Percentiles rank a stretch among this genome's conserved stretches.
These are phyloP conservation scores for Dolichotis patagonum DNA, from an alignment of 2,113 vertebrate species.

Conservation along the genomic window DNA sequence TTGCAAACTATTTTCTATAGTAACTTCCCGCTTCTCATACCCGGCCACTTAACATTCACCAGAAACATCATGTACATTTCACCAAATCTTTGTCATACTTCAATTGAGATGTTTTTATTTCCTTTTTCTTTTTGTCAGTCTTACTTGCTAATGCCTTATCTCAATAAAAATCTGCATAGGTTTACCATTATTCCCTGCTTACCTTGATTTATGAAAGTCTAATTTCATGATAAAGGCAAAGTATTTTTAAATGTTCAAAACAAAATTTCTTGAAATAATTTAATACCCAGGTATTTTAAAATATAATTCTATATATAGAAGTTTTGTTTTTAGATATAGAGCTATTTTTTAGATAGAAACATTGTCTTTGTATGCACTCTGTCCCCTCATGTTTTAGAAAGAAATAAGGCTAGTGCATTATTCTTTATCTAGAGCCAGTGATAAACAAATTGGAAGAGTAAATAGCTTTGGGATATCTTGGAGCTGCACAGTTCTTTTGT, in stretches of 20 bases:
- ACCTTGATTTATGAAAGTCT: slow-evolving; percentile 2
- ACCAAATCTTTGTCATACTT: background rate
- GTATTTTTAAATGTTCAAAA: background rate
- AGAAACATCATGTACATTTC: background rate
- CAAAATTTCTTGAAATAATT: slow-evolving; percentile 34
- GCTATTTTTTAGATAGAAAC: background rate
- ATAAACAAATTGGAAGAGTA: background rate
- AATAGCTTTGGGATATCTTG: background rate
- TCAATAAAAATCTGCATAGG: background rate
- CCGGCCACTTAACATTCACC: background rate
- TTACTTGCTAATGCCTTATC: background rate
- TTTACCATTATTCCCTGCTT: background rate
- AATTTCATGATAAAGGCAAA: background rate
- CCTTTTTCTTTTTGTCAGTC: background rate
- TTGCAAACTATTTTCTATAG: background rate
- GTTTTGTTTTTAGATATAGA: slow-evolving; percentile 17
- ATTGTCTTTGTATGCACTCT: background rate
- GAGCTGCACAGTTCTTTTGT: background rate
- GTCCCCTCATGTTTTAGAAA: background rate
- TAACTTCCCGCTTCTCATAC: background rate
- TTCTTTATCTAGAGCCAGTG: background rate
- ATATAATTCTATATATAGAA: background rate
- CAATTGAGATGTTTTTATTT: background rate
- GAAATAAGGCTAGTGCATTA: background rate
- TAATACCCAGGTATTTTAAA: background rate